Evolutionary conservation across 2,113 vertebrate genomes (phyloP), one percentile per base, ranked within the genome.

Genomic region (Drymodes brunneopygia): DNA sequence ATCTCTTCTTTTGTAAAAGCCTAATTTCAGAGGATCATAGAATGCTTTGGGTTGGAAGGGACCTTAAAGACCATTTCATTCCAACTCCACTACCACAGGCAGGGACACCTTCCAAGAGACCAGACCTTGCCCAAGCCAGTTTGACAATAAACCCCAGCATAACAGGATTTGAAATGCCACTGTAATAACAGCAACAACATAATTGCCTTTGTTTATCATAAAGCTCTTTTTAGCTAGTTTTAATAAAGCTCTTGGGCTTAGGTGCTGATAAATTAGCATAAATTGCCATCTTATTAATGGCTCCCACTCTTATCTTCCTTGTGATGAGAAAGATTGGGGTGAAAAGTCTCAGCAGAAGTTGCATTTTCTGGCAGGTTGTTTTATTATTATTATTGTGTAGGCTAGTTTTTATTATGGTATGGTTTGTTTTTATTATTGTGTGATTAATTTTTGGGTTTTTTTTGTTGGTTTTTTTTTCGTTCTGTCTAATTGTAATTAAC

Each of bases 251-350:
- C 53, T 64, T 82, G 86, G 64, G 64, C 33, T 95, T 92, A 82
- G 74, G 44, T 62, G 71, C 58, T 87, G 71, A 95, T 90, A 90
- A 94, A 90, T 94, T 92, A 95, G 58, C 79, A 60, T 88, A 94
- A 95, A 93, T 92, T 95, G 80, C 77, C 40, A 27, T 81, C 51
- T 92, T 94, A 90, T 94, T 96, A 96, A 93, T 88, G 71, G 48
- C 48, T 95, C 75, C 56, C 15, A 24, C 21, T 81, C 48, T 88
- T 67, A 92, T 95, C n/a, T 90, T 81, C 48, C 56, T 90, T 74
- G 35, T 73, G 93, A 78, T 81, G 69, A 57, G 45, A 88, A 78
- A 86, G 80, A 74, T 29, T 50, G 61, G 45, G 64, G 82, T 83
- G 69, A 92, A 93, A 93, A 93, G 50, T 93, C 67, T 78, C 36